Evolutionary conservation across 35 echinoderm and acorn worm species (phyloP).

Genomic region (Heliocidaris erythrogramma): DNA sequence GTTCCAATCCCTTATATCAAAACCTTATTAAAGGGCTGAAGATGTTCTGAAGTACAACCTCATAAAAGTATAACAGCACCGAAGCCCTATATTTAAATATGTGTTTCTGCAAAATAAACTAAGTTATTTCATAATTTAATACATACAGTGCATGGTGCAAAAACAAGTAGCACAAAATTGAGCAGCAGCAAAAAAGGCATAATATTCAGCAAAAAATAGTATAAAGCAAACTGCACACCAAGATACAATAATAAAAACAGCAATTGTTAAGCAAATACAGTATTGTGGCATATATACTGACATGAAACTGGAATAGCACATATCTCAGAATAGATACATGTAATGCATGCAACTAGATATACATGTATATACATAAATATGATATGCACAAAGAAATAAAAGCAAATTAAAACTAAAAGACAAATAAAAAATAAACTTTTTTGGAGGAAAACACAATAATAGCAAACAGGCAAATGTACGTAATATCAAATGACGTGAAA

Average conservation of each 20-base stretch:
- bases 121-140: no score
- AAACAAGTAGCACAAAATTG: neutral
- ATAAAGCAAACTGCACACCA: neutral
- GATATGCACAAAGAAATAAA: neutral
- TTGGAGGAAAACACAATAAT: neutral
- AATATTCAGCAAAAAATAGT: no score
- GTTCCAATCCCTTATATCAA: no score
- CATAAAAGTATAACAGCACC: no score
- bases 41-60: no score
- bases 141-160: neutral
- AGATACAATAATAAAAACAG: neutral
- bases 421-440: neutral
- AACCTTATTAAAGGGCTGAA: no score
- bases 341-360: neutral
- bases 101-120: no score
- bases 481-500: neutral
- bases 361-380: neutral
- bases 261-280: neutral
- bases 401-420: neutral
- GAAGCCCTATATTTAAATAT: no score
- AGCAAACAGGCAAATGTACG: neutral
- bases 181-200: neutral
- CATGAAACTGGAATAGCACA: neutral
- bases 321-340: neutral
- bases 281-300: neutral